Base-by-base conservation (phyloP, 2,113 vertebrate species). In the Pyxicephalus adspersus region DNA sequence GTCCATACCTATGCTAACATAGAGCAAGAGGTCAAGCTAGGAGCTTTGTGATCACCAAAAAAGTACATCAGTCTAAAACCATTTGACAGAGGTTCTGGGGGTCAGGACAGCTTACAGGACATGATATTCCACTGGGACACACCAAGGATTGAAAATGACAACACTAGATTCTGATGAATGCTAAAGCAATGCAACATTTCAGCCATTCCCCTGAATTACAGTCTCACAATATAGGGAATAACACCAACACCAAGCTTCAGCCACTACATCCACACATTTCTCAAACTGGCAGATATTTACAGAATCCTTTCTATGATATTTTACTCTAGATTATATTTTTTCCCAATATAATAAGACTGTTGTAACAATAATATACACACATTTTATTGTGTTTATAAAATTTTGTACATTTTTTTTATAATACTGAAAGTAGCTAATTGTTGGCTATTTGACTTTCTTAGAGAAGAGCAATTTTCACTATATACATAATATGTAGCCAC, bases 61-160 rank as follows among this genome's bases (percentile, higher is more conserved):
- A 82, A 61, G 70, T 66, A 82, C 80, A 82, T 82, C 80, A 82
- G 61, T 75, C 80, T 82, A 66, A 70, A 64, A 57, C 71, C 80
- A 66, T 22, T 38, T 82, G 80, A 82, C 80, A 75, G 79, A 74
- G 71, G 80, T 45, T 82, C 71, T 66, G 64, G 54, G 64, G 78
- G 71, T 81, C 80, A 82, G 29, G 28, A 66, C 71, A 82, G 61
- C 63, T 75, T 75, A 75, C 70, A 66, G 63, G 28, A 54, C 70
- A 75, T 55, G 63, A 57, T 82, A 82, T 82, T 75, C 80, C 71
- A 65, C 25, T 1, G 80, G 71, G 80, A 34, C 64, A 75, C 64
- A 29, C 57, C 57, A 82, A 38, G 71, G 75, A 66, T 66, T 82
- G 51, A 66, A 75, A n/a, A 75, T 75, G 71, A 66, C 70, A 82